Evolutionary conservation across 2,113 vertebrate genomes (phyloP).

Genomic region (Bubalus kerabau): DNA sequence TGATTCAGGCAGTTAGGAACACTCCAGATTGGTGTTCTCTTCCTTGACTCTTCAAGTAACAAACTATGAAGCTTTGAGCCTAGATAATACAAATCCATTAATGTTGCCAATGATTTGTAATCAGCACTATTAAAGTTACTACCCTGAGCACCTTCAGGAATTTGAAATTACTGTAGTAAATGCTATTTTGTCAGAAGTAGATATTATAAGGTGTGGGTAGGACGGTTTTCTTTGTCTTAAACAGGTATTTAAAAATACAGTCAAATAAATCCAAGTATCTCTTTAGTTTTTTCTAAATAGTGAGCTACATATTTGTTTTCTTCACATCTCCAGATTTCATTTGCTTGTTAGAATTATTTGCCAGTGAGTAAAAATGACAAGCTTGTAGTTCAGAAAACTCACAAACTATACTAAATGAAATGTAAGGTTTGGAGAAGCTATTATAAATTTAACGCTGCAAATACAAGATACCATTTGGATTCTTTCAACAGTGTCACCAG

Average conservation of each 20-base stretch:
- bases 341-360: neutral
- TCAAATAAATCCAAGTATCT: neutral
- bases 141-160: neutral
- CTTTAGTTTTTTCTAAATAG: neutral
- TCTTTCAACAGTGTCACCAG: neutral
- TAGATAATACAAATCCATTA: neutral
- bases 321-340: neutral
- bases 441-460: neutral
- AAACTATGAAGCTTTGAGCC: neutral
- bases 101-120: neutral
- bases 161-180: neutral
- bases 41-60: neutral
- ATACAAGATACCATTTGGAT: neutral
- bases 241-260: neutral
- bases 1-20: neutral
- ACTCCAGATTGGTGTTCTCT: neutral
- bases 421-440: neutral
- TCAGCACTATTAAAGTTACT: neutral
- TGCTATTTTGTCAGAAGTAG: neutral
- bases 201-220: neutral
- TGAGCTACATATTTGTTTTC: constrained; percentile 1
- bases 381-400: neutral
- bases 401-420: neutral
- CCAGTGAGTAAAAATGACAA: neutral
- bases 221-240: neutral